phyloP scores from a whole-genome alignment of 1,140 invertebrate species.

The Zaprionus davidi region DNA sequence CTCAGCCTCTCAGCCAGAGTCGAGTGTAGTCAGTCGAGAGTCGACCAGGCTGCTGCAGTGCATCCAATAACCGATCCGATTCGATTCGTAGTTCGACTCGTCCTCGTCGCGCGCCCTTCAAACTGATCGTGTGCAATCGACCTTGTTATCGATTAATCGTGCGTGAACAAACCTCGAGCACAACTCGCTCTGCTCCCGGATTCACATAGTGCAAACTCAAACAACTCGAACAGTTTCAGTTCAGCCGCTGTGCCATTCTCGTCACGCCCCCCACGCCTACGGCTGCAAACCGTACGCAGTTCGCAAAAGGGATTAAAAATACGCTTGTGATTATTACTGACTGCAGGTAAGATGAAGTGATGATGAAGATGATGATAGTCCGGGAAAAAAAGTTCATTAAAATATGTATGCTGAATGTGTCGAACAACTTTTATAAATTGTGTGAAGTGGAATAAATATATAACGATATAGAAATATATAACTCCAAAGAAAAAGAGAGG shows the following conservation, averaged over 20 bases:
- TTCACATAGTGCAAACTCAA: slow-evolving; percentile 56
- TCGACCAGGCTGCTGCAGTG: slow-evolving; percentile 18
- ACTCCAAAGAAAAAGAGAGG: not conserved
- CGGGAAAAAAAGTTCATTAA: not conserved
- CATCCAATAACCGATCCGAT: slow-evolving; percentile 13
- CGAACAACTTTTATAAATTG: not conserved
- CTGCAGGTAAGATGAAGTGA: slow-evolving; percentile 57
- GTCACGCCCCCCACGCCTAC: not conserved
- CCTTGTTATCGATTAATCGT: slow-evolving; percentile 2
- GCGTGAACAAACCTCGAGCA: slow-evolving; percentile 50
- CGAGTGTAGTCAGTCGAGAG: slow-evolving; percentile 19
- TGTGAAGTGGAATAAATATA: not conserved
- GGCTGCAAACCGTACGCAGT: not conserved
- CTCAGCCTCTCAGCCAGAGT: slow-evolving; percentile 38
- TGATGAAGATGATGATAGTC: not conserved
- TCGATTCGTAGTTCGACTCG: slow-evolving; percentile 25
- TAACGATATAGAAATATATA: too few relatives aligned
- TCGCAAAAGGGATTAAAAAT: slow-evolving; percentile 56
- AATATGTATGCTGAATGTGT: not conserved
- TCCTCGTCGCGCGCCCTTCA: slow-evolving; percentile 34
- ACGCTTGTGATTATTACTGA: slow-evolving; percentile 57
- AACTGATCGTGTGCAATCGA: slow-evolving; percentile 7
- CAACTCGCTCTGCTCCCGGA: slow-evolving; percentile 49
- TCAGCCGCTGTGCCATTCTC: slow-evolving; percentile 62
- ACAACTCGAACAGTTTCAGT: slow-evolving; percentile 37